These are phyloP conservation scores for Eptesicus fuscus DNA, from an alignment of 2,113 vertebrate species.

Conservation along the genomic window DNA sequence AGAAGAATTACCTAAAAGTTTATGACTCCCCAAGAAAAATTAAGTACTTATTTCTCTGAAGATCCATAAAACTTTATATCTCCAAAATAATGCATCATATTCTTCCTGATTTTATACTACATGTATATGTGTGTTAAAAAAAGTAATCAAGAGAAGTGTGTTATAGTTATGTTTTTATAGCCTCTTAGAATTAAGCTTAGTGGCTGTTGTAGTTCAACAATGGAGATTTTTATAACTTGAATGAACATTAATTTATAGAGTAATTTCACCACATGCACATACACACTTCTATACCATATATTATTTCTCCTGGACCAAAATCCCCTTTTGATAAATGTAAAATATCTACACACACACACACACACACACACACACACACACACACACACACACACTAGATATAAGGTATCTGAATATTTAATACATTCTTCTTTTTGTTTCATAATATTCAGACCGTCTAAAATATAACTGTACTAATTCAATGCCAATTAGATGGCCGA, in stretches of 20 bases:
- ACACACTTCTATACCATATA: neutral
- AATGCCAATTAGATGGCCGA: neutral
- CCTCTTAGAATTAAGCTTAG: neutral
- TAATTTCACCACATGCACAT: neutral
- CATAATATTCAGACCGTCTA: neutral
- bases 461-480: neutral
- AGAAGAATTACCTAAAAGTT: neutral
- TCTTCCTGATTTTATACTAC: neutral
- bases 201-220: neutral
- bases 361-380: neutral
- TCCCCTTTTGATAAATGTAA: neutral
- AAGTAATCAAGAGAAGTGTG: neutral
- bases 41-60: neutral
- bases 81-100: neutral
- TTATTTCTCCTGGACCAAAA: neutral
- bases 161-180: neutral
- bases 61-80: neutral
- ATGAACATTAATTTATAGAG: neutral
- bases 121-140: neutral
- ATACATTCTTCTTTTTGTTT: neutral
- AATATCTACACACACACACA: neutral
- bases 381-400: neutral
- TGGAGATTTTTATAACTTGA: neutral
- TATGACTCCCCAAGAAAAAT: neutral
- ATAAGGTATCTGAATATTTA: neutral